Percentiles rank a stretch among this genome's conserved stretches.
Conservation (phyloP, 53 echinoderm and acorn worm genomes). For the Arbacia lixula region DNA sequence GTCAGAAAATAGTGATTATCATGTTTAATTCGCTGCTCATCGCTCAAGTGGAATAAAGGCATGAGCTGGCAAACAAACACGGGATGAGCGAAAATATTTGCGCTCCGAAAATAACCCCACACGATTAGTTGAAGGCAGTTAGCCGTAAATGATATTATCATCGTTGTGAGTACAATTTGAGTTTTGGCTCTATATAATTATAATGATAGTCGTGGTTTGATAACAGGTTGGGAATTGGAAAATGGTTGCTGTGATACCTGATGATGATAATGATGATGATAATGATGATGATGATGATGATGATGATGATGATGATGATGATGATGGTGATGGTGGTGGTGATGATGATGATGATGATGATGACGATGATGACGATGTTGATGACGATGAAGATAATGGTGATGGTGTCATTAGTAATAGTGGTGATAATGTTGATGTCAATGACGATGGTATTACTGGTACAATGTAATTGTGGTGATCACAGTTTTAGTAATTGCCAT, state of each 20-base stretch:
- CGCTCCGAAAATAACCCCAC: no score
- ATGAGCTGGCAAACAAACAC: background rate
- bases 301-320: background rate
- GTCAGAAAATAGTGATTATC: slow-evolving; percentile 39
- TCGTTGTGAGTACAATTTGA: no score
- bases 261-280: slow-evolving; percentile 5
- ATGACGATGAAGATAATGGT: no score
- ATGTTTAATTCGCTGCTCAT: slow-evolving; percentile 41
- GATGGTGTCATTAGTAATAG: background rate
- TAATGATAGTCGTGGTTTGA: no score
- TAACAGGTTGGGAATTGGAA: no score
- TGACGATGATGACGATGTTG: no score
- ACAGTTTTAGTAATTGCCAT: no score
- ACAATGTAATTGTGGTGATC: background rate
- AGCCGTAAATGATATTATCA: no score
- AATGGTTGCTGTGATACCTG: background rate
- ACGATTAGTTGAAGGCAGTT: no score
- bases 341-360: background rate
- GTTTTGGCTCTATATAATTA: no score
- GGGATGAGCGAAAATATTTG: no score
- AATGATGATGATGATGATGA: slow-evolving; percentile 2
- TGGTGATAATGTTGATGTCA: background rate
- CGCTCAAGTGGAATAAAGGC: slow-evolving; percentile 37
- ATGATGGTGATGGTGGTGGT: background rate
- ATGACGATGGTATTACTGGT: no score